phyloP scores from a whole-genome alignment of 2,888 invertebrate genomes.

The Hypercompe scribonia region DNA sequence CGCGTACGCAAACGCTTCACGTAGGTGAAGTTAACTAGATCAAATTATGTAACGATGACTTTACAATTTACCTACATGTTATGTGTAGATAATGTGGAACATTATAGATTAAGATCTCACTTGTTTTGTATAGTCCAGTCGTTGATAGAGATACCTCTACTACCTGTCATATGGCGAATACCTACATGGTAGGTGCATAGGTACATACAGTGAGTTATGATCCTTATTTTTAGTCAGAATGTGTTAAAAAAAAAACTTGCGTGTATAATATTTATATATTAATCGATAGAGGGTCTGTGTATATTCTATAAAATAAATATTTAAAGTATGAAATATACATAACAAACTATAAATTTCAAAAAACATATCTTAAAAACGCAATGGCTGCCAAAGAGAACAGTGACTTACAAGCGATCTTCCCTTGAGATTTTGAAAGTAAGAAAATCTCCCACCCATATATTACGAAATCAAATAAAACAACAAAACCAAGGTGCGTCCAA shows the following conservation, averaged over 20 bases:
- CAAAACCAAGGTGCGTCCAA: not conserved
- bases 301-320: too few relatives aligned
- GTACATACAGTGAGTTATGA: too few relatives aligned
- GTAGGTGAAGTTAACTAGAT: constrained; percentile 55
- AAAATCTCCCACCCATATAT: not conserved
- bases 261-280: too few relatives aligned
- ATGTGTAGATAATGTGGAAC: not conserved
- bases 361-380: too few relatives aligned
- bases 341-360: too few relatives aligned
- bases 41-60: constrained; percentile 53
- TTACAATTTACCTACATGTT: constrained; percentile 4
- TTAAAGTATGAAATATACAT: too few relatives aligned
- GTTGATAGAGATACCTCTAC: not conserved
- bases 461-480: not conserved
- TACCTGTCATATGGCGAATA: too few relatives aligned
- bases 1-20: constrained; percentile 15
- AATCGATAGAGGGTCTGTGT: too few relatives aligned
- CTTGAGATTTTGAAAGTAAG: not conserved
- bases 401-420: not conserved
- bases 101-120: not conserved
- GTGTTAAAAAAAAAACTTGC: too few relatives aligned
- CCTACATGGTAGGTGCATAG: too few relatives aligned
- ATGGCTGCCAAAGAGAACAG: too few relatives aligned
- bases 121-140: not conserved
- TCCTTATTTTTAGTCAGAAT: too few relatives aligned